phyloP scores from a whole-genome alignment of 2,113 vertebrate species.

The Geococcyx californianus region DNA sequence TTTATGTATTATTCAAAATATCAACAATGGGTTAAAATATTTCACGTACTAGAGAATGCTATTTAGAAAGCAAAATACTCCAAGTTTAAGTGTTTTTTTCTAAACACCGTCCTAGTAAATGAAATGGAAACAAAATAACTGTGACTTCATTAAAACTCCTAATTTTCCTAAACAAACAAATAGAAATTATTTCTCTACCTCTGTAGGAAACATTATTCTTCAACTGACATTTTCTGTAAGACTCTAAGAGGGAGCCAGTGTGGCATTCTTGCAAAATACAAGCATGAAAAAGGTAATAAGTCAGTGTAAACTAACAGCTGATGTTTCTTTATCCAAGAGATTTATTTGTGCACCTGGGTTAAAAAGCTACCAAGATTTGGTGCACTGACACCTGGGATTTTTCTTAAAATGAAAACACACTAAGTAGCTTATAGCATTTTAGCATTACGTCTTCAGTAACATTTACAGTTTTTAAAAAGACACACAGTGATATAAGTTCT shows the following conservation, averaged over 20 bases:
- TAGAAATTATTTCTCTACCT: background rate
- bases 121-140: background rate
- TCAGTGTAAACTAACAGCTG: background rate
- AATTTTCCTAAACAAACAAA: background rate
- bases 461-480: background rate
- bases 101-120: background rate
- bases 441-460: background rate
- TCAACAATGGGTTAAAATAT: background rate
- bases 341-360: background rate
- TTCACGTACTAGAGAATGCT: background rate
- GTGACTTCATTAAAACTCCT: background rate
- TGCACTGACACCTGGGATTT: background rate
- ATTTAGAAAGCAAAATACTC: background rate
- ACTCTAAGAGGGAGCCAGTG: background rate
- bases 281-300: background rate
- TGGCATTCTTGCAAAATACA: background rate
- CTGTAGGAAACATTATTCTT: background rate
- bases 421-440: background rate
- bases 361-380: background rate
- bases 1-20: background rate
- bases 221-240: background rate
- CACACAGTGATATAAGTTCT: background rate
- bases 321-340: background rate
- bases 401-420: background rate
- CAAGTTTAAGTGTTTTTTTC: background rate